A percentile compares a stretch with the other conserved stretches of the same genome.
Conservation (phyloP, 2,888 invertebrate species). For the Tachystola acroxantha region DNA sequence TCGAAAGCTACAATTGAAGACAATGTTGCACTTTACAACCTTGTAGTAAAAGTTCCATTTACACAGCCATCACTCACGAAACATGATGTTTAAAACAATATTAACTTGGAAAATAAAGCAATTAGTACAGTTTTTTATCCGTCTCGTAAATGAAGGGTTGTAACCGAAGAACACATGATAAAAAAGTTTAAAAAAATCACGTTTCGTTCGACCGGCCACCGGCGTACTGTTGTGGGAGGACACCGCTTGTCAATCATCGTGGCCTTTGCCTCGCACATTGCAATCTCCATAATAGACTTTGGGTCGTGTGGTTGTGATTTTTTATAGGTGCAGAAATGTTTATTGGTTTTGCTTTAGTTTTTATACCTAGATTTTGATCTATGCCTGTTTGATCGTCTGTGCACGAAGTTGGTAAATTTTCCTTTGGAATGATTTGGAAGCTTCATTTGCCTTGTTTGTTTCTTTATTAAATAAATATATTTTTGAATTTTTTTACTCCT, state of each 20-base stretch:
- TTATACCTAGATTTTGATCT: no score
- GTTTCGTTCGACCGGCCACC: constrained; percentile 51
- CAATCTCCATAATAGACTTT: constrained; percentile 38
- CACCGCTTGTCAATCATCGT: constrained; percentile 56
- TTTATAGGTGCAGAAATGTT: not conserved
- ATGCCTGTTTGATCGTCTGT: no score
- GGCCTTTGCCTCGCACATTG: constrained; percentile 25
- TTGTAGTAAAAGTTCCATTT: no score
- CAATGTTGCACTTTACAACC: no score
- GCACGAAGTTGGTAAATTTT: no score
- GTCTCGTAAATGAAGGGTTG: constrained; percentile 48
- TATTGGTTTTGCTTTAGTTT: no score
- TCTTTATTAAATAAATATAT: no score
- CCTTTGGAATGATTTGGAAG: no score
- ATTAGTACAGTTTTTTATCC: constrained; percentile 45
- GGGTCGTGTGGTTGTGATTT: constrained; percentile 9
- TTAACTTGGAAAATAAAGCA: constrained; percentile 29
- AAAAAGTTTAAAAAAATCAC: constrained; percentile 30
- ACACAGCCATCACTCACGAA: no score
- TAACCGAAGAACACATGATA: constrained; percentile 27
- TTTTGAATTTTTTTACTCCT: no score
- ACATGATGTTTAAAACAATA: constrained; percentile 12
- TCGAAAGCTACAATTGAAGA: no score
- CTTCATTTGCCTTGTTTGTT: no score
- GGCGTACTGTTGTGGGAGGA: constrained; percentile 45